phyloP scores from a whole-genome alignment of 2,888 invertebrate genomes.

The Tuberolachnus salignus region DNA sequence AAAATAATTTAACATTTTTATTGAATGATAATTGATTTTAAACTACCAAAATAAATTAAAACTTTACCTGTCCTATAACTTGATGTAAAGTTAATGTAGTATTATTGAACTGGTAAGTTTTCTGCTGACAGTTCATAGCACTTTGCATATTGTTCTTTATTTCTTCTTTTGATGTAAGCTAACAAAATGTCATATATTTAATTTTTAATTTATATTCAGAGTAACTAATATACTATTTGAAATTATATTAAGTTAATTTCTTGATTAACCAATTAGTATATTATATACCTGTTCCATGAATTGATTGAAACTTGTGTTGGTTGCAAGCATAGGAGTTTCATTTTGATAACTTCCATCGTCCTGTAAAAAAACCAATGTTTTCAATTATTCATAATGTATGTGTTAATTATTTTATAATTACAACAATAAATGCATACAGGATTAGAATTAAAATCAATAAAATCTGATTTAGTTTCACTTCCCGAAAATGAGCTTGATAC shows the following conservation, averaged over 20 bases:
- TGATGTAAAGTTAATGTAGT: conserved; percentile 38
- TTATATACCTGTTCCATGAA: conserved; percentile 46
- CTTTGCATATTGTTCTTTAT: conserved; percentile 44
- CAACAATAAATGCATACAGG: conserved; percentile 26
- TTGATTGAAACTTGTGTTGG: conserved; percentile 47
- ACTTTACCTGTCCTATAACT: conserved; percentile 50
- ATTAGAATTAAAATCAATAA: conserved; percentile 54
- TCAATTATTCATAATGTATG: not conserved
- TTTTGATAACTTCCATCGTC: conserved; percentile 54
- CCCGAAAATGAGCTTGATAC: conserved; percentile 53
- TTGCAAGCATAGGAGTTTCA: conserved; percentile 19
- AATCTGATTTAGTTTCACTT: conserved; percentile 54
- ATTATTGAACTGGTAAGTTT: conserved; percentile 49
- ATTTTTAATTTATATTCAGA: not conserved
- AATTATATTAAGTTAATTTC: not conserved
- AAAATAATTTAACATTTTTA: conserved; percentile 60
- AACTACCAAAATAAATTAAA: not conserved
- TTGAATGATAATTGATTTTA: conserved; percentile 58
- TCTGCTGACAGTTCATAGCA: conserved; percentile 46
- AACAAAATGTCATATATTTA: not conserved
- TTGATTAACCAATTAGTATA: not conserved
- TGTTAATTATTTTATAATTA: not conserved
- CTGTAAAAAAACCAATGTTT: conserved; percentile 7
- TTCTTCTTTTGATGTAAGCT: conserved; percentile 54
- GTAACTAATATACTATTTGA: not conserved